Evolutionary conservation across 2,888 invertebrate genomes (phyloP).

Genomic region (Limnephilus lunatus): DNA sequence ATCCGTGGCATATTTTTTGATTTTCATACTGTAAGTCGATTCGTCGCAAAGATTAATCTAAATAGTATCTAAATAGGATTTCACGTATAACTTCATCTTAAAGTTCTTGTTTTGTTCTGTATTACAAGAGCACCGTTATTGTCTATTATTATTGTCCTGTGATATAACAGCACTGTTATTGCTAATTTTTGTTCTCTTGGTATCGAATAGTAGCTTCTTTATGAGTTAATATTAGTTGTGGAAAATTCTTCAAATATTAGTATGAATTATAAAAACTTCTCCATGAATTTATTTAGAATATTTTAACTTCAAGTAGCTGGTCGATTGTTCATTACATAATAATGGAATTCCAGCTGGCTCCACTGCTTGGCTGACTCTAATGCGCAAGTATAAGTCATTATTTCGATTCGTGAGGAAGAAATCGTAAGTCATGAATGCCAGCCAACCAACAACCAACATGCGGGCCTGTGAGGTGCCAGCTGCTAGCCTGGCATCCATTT

Average conservation of each 20-base stretch:
- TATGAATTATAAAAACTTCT: too few species aligned
- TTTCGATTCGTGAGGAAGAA: constrained; percentile 10
- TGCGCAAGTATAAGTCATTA: neutral
- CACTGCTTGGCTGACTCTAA: neutral
- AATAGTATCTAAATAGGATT: too few species aligned
- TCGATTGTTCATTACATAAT: neutral
- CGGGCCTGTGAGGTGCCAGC: neutral
- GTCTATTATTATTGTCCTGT: too few species aligned
- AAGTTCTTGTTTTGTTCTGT: too few species aligned
- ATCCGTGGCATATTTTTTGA: too few species aligned
- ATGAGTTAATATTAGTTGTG: neutral
- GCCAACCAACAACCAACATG: neutral
- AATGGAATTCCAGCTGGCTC: neutral
- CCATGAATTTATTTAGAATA: neutral
- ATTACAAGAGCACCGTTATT: too few species aligned
- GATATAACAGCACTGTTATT: too few species aligned
- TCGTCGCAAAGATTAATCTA: too few species aligned
- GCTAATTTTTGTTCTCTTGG: too few species aligned
- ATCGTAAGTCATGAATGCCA: constrained; percentile 14
- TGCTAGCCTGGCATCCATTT: neutral
- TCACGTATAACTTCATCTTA: too few species aligned
- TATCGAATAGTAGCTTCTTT: neutral
- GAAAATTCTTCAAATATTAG: neutral
- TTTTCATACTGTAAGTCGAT: too few species aligned
- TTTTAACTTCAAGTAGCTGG: neutral